Evolutionary conservation across 2,888 invertebrate species (phyloP), one percentile per base, ranked within the genome.

Genomic region (Pyrrhosoma nymphula): DNA sequence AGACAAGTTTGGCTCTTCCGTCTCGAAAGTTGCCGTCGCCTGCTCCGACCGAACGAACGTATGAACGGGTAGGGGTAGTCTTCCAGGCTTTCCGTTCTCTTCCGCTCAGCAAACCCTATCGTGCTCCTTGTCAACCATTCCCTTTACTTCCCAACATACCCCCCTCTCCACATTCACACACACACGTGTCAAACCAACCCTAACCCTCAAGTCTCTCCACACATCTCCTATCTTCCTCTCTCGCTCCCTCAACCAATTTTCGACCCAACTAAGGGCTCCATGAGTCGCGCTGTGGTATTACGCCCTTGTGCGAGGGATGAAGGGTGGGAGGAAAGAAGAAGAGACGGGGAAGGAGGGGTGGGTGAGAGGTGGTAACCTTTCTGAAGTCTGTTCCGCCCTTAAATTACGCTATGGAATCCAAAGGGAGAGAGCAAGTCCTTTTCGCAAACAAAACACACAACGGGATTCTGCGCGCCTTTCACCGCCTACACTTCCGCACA

Each of bases 371-470:
- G 35, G 16, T 35, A 82, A 82, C 82, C 35, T 35, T 82, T 82
- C 82, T 82, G 82, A 82, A 82, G 82, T 82, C 35, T 16, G 30
- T 35, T 82, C 82, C 82, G 82, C 35, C 82, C 82, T 35, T 82
- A 82, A 82, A 35, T 82, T 82, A 82, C 82, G 82, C 82, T 35
- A 82, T 35, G 82, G 82, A 82, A 82, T 82, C 35, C 35, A 82
- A 82, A 82, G 82, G 82, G 82, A 82, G 82, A 60, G 60, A 47
- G 60, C 20, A 60, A 82, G 82, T 82, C 82, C 82, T 82, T 82
- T 69, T 35, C 82, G 82, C 82, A 82, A 82, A 82, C 82, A 82
- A 82, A 82, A 82, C 82, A 82, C 26, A n/a, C 47, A 60, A 60
- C 69, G 30, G 82, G 82, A 82, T 82, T 35, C 82, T 35, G 82